Evolutionary conservation across 2,113 vertebrate species (phyloP).

Genomic region (Paedocypris sp.): DNA sequence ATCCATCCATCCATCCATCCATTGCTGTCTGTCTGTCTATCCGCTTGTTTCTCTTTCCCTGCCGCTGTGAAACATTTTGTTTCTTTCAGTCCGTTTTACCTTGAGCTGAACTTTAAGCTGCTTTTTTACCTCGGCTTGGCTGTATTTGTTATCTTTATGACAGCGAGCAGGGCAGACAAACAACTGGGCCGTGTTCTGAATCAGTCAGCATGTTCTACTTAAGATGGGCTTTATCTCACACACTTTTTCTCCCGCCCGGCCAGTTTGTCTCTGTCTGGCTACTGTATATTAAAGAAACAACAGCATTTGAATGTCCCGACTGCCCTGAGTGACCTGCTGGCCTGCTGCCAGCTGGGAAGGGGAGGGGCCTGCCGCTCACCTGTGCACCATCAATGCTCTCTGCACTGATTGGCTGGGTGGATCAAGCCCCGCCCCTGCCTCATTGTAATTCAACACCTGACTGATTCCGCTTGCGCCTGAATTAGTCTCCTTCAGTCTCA

Average conservation of each 20-base stretch:
- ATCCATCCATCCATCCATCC: no score
- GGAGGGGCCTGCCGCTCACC: conserved; percentile 33
- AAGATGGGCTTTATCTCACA: conserved; percentile 22
- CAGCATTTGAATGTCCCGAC: neutral
- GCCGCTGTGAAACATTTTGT: no score
- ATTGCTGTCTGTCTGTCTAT: no score
- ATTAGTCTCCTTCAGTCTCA: conserved; percentile 30
- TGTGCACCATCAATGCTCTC: conserved; percentile 24
- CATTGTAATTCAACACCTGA: conserved; percentile 55
- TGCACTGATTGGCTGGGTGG: conserved; percentile 28
- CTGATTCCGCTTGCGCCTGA: conserved; percentile 41
- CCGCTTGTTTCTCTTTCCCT: no score
- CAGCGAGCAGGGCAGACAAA: conserved; percentile 9
- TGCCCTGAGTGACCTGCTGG: conserved; percentile 7
- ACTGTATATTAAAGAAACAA: conserved; percentile 6
- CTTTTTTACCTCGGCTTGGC: neutral
- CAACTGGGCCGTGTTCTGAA: conserved; percentile 6
- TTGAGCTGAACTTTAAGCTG: neutral
- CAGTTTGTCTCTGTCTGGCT: conserved; percentile 30
- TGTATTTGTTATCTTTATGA: conserved; percentile 5
- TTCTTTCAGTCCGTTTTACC: neutral
- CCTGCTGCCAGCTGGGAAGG: conserved; percentile 14
- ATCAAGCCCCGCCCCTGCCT: conserved; percentile 25
- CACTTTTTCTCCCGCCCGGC: conserved; percentile 18
- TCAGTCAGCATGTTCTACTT: conserved; percentile 19